These are phyloP conservation scores for Pseudomugil tenellus DNA, from an alignment of 2,797 vertebrate genomes.

Conservation along the genomic window DNA sequence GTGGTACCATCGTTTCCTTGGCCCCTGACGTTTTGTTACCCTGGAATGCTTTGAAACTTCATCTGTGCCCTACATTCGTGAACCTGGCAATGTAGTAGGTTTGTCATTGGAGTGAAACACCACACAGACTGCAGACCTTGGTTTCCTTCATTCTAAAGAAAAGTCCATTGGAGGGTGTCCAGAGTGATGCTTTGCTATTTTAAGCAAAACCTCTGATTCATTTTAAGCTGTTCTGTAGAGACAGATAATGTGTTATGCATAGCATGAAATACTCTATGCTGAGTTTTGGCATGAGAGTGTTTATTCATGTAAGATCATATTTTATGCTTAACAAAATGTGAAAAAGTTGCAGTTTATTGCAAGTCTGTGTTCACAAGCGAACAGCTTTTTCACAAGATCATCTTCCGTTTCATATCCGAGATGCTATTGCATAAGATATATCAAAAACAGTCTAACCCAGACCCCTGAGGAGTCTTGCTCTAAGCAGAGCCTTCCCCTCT, in stretches of 20 bases:
- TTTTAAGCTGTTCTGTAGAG: background rate
- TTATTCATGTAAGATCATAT: conserved; percentile 15
- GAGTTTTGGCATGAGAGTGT: background rate
- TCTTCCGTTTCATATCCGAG: conserved; percentile 35
- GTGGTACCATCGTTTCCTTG: conserved; percentile 1
- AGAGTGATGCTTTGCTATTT: conserved; percentile 44
- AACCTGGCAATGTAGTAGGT: conserved; percentile 72
- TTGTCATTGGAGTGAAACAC: conserved; percentile 62
- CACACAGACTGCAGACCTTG: conserved; percentile 69
- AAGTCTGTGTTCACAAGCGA: conserved; percentile 15
- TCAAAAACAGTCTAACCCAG: conserved; percentile 57
- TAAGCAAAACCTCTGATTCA: conserved; percentile 14
- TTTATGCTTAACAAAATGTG: too few species aligned
- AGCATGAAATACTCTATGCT: background rate
- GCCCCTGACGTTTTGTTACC: conserved; percentile 36
- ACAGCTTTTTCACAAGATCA: conserved; percentile 36
- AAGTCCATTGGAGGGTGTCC: conserved; percentile 38
- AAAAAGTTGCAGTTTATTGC: conserved; percentile 28
- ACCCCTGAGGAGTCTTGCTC: conserved; percentile 62
- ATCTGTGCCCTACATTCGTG: conserved; percentile 76
- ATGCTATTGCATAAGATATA: conserved; percentile 41
- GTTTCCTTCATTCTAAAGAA: conserved; percentile 63
- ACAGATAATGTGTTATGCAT: background rate
- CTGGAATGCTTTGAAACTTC: conserved; percentile 66
- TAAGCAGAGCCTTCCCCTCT: conserved; percentile 69